Evolutionary conservation across 1,140 invertebrate species (phyloP).

Genomic region (Meloidogyne exigua): DNA sequence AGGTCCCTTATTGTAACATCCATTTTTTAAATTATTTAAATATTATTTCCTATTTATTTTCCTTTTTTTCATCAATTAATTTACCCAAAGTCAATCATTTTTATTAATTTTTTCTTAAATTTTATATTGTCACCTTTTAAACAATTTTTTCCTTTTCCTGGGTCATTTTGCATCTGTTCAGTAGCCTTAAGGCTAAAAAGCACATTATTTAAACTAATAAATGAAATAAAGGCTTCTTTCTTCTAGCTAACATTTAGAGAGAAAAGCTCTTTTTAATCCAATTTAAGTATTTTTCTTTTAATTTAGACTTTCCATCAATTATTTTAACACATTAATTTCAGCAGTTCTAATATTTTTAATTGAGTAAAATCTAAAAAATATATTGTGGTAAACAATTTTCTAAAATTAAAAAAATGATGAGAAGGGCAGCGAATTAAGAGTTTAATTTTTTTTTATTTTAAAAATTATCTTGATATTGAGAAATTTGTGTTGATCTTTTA

Average conservation of each 20-base stretch:
- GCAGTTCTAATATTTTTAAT: too few species aligned
- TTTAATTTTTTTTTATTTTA: too few species aligned
- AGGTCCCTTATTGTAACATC: too few species aligned
- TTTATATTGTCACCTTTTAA: not conserved
- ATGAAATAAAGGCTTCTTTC: not conserved
- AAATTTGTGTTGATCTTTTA: too few species aligned
- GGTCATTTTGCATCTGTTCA: not conserved
- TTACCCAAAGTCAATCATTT: not conserved
- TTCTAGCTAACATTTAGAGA: not conserved
- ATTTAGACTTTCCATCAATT: not conserved
- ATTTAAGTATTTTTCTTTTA: not conserved
- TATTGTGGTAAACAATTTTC: not conserved
- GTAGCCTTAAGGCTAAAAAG: conserved; percentile 1
- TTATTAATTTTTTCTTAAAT: not conserved
- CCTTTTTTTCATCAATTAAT: not conserved
- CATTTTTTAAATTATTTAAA: too few species aligned
- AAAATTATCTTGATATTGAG: too few species aligned
- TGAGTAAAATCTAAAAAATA: not conserved
- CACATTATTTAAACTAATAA: not conserved
- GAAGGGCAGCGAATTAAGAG: too few species aligned
- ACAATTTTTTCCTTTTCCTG: not conserved
- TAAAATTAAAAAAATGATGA: too few species aligned
- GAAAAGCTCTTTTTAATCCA: too few species aligned
- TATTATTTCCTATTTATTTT: not conserved
- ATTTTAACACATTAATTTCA: not conserved